Percentiles rank a stretch among this genome's conserved stretches.
phyloP scores from a whole-genome alignment of 2,113 vertebrate genomes.

The Chaetodon trifascialis region DNA sequence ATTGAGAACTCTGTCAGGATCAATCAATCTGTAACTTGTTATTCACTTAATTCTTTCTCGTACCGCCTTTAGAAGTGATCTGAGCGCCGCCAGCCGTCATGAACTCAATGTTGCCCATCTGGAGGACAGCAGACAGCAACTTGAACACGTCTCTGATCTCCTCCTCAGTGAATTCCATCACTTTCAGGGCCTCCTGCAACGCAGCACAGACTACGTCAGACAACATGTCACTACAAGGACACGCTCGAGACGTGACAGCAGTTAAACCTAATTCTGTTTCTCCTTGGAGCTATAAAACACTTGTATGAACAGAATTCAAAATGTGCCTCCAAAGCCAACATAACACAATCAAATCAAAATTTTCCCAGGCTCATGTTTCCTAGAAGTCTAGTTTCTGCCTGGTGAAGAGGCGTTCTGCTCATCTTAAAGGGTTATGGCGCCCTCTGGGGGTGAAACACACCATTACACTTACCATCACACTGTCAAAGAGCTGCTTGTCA shows the following conservation, averaged over 20 bases:
- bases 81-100: constrained; percentile 95
- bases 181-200: constrained; percentile 88
- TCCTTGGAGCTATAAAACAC: neutral
- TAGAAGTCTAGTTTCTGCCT: neutral
- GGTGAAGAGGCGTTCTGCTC: neutral
- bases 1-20: neutral
- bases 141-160: constrained; percentile 93
- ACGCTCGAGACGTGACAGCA: neutral
- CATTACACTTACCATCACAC: constrained; percentile 89
- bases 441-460: constrained; percentile 62
- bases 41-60: constrained; percentile 8
- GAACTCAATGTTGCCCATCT: constrained; percentile 93
- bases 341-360: neutral
- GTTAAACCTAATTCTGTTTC: neutral
- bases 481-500: constrained; percentile 88
- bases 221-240: neutral
- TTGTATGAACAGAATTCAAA: neutral
- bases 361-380: constrained; percentile 1
- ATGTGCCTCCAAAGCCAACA: neutral
- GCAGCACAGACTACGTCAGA: constrained; percentile 8
- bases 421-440: constrained; percentile 36
- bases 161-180: constrained; percentile 91
- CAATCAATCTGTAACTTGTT: neutral
- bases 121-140: constrained; percentile 91
- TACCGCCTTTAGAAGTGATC: constrained; percentile 91